Evolutionary conservation across 1,140 invertebrate species (phyloP), one percentile per base, ranked within the genome.

Genomic region (Elymnias hypermnestra): DNA sequence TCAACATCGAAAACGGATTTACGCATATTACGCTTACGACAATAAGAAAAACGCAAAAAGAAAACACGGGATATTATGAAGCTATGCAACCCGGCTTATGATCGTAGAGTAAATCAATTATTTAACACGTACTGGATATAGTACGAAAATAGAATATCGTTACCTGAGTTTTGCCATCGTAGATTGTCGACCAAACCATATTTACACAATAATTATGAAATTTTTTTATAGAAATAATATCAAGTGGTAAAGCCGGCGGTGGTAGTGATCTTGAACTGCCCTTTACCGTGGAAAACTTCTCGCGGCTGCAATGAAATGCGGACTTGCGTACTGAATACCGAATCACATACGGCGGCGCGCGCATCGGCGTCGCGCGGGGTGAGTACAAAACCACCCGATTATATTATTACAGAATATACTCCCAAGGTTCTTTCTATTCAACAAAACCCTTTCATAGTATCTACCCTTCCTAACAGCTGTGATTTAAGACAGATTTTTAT

Each of bases 181-280:
- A 81, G 42, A 63, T 29, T 5, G 81, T 82, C 9, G 74, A 63
- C 66, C 68, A 84, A 58, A 73, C 81, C 81, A 84, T 84, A 29
- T 71, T 77, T 44, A 66, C 55, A 57, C 52, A 38, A 39, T 35
- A 59, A 33, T 26, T 41, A 53, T 64, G 59, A 46, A 72, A 53
- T 49, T 53, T 61, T 67, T 56, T 69, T 51, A 62, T 63, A 53
- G 46, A 51, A 53, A 58, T 66, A 50, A 49, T 54, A 43, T 55
- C 53, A 56, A 54, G 54, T 56, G 63, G 64, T 67, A 59, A 56
- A 59, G 61, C 63, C 41, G 51, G 55, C 63, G 63, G 64, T 68
- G 63, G 64, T 63, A 63, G 67, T 83, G 81, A 85, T 82, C 81
- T 85, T 84, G 81, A 84, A 81, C 74, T 83, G 81, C 70, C 81